Conservation (phyloP, 1,140 invertebrate species). For the Brachionus calyciflorus region DNA sequence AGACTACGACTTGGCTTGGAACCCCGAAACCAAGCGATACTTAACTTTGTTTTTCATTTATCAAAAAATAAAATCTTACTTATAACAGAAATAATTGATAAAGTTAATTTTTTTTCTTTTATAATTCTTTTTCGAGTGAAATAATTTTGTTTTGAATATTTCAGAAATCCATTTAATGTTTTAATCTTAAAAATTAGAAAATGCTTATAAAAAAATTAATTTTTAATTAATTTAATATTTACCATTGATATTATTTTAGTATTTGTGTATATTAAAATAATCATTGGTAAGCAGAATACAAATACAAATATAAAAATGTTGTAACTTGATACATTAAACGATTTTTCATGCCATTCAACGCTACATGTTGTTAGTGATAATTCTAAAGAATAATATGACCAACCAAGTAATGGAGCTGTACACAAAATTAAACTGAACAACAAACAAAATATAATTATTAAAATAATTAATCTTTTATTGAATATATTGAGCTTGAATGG, state of each 20-base stretch:
- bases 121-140: too few species aligned
- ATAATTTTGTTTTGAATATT: too few species aligned
- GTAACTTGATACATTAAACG: conserved; percentile 19
- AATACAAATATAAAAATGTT: conserved; percentile 39
- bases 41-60: too few species aligned
- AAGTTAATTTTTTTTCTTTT: too few species aligned
- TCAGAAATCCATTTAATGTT: too few species aligned
- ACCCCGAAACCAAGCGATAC: too few species aligned
- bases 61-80: too few species aligned
- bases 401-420: neutral
- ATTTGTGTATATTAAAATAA: conserved; percentile 1
- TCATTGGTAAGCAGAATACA: conserved; percentile 19
- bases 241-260: conserved; percentile 10
- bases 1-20: too few species aligned
- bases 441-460: neutral
- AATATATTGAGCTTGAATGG: neutral
- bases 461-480: neutral
- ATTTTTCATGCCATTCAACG: conserved; percentile 43
- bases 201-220: too few species aligned
- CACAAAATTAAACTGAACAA: neutral
- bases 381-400: conserved; percentile 44
- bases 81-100: too few species aligned
- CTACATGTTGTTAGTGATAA: conserved; percentile 12
- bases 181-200: too few species aligned
- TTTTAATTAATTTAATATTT: neutral